Base-by-base conservation (phyloP, 2,113 vertebrate genomes). In the Paedocypris sp. region DNA sequence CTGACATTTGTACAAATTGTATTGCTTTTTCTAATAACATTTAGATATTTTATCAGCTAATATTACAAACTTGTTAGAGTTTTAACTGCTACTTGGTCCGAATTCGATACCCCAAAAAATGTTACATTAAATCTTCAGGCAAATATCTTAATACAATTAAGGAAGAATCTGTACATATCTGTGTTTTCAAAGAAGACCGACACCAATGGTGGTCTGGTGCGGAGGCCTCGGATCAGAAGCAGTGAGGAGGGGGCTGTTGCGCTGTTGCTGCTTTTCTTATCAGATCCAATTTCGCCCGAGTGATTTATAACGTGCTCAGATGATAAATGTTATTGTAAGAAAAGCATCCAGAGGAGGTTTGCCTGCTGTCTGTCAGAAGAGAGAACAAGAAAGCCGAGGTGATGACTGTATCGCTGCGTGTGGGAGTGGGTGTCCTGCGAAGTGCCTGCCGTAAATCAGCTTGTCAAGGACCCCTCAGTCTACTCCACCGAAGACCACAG, bases 251-350 rank as follows among this genome's bases (percentile, higher is more conserved):
- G 60, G 63, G 52, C 62, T 68, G 49, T 58, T 56, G 67, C 74
- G 59, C 72, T 77, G 72, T 75, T 64, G 56, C 74, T 80, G 74
- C 72, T 73, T 77, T 70, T 78, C 78, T 82, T 85, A 85, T 84
- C 77, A 80, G 75, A 70, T 59, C 75, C 77, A 80, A 77, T 84
- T 83, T 77, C 79, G 73, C 68, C 29, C 70, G 75, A 79, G 79
- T 83, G 82, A 86, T 86, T 85, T 85, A 83, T 83, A 79, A 80
- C 59, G 75, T 80, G 81, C 77, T 72, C 78, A 73, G 70, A 80
- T 82, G 85, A 85, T 76, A 66, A 79, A 83, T 77, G 77, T 73
- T 79, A 72, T 75, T 83, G 74, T 77, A 80, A 84, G 72, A 70
- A 79, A 71, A 69, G 73, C 72, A 73, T 73, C 68, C 77, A 72